Evolutionary conservation across 2,888 invertebrate genomes (phyloP).

Genomic region (Diploptera punctata): DNA sequence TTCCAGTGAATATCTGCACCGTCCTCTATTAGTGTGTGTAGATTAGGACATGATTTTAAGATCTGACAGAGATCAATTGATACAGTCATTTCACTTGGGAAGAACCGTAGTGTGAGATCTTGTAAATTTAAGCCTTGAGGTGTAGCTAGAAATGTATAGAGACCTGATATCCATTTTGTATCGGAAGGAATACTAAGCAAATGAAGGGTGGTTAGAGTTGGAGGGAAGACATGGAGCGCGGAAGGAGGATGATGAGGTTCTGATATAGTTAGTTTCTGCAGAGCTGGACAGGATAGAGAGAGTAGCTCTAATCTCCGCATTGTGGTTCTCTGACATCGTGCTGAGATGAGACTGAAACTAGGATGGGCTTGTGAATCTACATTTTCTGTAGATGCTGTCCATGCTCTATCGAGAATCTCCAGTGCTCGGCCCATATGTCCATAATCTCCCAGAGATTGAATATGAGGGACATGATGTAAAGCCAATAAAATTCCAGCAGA

Average conservation of each 20-base stretch:
- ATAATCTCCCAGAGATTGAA: constrained; percentile 56
- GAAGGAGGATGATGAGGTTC: constrained; percentile 55
- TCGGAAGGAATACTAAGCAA: constrained; percentile 50
- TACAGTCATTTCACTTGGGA: constrained; percentile 49
- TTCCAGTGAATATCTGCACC: constrained; percentile 53
- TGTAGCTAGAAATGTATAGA: constrained; percentile 52
- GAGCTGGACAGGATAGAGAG: constrained; percentile 53
- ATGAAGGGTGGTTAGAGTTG: constrained; percentile 52
- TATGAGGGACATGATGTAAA: constrained; percentile 51
- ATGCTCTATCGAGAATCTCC: constrained; percentile 51
- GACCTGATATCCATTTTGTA: constrained; percentile 52
- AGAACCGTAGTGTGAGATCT: constrained; percentile 52
- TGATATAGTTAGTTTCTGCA: constrained; percentile 53
- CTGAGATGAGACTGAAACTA: constrained; percentile 52
- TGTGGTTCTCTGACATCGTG: constrained; percentile 53
- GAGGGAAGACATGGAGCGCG: constrained; percentile 51
- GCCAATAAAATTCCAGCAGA: constrained; percentile 54
- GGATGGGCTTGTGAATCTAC: constrained; percentile 47
- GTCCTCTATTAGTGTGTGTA: constrained; percentile 51
- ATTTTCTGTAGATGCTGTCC: constrained; percentile 27
- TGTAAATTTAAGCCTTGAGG: constrained; percentile 51
- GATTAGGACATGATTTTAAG: constrained; percentile 51
- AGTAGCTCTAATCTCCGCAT: constrained; percentile 52
- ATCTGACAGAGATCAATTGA: constrained; percentile 52
- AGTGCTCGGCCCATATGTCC: constrained; percentile 54